Percentiles rank a stretch among this genome's conserved stretches.
These are phyloP conservation scores for Leucoraja erinaceus DNA, from an alignment of 2,113 vertebrate genomes.

Conservation along the genomic window DNA sequence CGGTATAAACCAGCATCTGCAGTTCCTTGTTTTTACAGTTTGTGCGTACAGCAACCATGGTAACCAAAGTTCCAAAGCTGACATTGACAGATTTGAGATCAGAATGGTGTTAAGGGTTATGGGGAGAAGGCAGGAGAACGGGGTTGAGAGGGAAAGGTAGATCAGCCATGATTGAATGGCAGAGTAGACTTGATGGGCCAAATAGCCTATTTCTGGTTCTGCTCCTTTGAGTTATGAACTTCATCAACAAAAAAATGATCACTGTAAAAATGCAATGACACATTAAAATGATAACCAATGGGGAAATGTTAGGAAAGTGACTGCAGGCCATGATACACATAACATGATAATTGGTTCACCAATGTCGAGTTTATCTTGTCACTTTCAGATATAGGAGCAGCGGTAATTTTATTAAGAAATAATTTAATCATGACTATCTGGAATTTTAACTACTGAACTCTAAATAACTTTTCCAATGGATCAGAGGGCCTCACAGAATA, in stretches of 20 bases:
- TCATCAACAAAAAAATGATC: neutral
- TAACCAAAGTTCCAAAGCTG: too few species aligned
- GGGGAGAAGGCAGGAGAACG: too few species aligned
- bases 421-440: neutral
- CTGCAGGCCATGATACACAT: neutral
- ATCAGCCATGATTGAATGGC: too few species aligned
- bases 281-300: conserved; percentile 16
- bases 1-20: too few species aligned
- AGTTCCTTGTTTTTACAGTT: too few species aligned
- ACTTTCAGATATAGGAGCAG: neutral
- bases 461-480: neutral
- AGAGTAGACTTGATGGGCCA: too few species aligned
- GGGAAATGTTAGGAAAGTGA: neutral
- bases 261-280: neutral
- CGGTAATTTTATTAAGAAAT: neutral
- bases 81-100: too few species aligned
- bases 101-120: too few species aligned
- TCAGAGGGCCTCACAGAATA: neutral
- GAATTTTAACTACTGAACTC: neutral
- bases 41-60: too few species aligned
- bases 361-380: neutral
- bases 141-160: too few species aligned
- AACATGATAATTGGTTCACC: neutral
- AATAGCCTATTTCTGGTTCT: too few species aligned
- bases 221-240: too few species aligned